A percentile compares a stretch with the other conserved stretches of the same genome.
Evolutionary conservation across 2,113 vertebrate genomes (phyloP).

Genomic region (Numida meleagris): DNA sequence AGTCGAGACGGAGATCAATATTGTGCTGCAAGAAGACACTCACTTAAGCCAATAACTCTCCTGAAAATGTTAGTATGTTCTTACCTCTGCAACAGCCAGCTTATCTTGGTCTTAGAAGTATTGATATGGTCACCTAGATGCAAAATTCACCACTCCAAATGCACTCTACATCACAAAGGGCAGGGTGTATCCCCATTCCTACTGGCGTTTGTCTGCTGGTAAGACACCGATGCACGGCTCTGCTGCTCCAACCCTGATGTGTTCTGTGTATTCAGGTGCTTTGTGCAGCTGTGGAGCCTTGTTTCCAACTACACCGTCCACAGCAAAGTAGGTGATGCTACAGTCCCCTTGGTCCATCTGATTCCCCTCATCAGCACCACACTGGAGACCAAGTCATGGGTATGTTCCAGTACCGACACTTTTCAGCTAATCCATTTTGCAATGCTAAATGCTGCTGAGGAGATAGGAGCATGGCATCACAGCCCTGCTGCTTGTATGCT

Average conservation of each 20-base stretch:
- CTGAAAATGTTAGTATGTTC: not conserved
- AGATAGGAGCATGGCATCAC: not conserved
- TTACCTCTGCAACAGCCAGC: not conserved
- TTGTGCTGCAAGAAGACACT: not conserved
- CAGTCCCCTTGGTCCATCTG: not conserved
- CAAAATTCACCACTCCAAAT: not conserved
- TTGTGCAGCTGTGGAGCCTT: not conserved
- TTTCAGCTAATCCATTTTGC: not conserved
- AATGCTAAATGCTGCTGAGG: not conserved
- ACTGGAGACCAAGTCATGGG: not conserved
- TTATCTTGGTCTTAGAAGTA: not conserved
- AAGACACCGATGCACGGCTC: not conserved
- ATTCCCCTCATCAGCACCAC: not conserved
- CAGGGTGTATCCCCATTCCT: not conserved
- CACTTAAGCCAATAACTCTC: not conserved
- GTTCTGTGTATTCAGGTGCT: not conserved
- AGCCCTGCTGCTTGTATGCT: not conserved
- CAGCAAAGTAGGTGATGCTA: not conserved
- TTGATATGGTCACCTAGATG: not conserved
- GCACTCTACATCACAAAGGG: not conserved
- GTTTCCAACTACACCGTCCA: not conserved
- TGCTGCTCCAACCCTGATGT: not conserved
- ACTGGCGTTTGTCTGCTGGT: not conserved
- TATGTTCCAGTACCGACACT: not conserved
- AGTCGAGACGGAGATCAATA: not conserved